Evolutionary conservation across 1,140 invertebrate genomes (phyloP), one percentile per base, ranked within the genome.

Genomic region (Anastrepha obliqua): DNA sequence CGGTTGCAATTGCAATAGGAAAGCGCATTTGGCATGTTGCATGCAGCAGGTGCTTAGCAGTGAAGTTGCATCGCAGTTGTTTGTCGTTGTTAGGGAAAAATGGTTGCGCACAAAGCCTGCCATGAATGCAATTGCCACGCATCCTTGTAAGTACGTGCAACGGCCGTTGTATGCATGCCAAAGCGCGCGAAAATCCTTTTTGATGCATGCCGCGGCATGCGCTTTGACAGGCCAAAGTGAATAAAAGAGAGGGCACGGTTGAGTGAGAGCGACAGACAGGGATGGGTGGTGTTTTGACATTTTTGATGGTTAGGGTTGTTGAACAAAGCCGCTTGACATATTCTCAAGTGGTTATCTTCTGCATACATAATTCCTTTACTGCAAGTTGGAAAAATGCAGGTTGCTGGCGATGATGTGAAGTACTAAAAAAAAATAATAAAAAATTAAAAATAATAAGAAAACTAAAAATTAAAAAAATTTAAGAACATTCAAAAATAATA

Each of bases 211-310:
- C 74, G 74, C 74, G 17, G 47, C 74, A 81, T 81, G 44, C 74
- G 74, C 74, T 81, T 81, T 81, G 74, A 81, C 74, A 81, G n/a
- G n/a, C 44, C 47, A 81, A 81, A 81, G 74, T 81, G 74, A 9
- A 51, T 74, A n/a, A 44, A 17, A 42, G 13, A 17, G 67, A 15
- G 6, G 42, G 42, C 42, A 42, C 0, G 42, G 44, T 1, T 74
- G 70, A 47, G 13, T 20, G 47, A 15, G 4, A 29, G 20, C 3
- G 51, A 7, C 2, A 17, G 29, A 47, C 6, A 11, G 20, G n/a
- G 74, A 20, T 39, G 20, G 64, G 64, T 29, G 17, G 8, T 67
- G 29, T 29, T 39, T 20, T 67, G 7, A 11, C 6, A 29, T 67
- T 17, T 51, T 74, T 11, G 42, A 15, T 20, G 47, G 74, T 55